Percentiles rank a stretch among this genome's conserved stretches.
Evolutionary conservation across 2,888 invertebrate genomes (phyloP).

Genomic region (Teleogryllus oceanicus): DNA sequence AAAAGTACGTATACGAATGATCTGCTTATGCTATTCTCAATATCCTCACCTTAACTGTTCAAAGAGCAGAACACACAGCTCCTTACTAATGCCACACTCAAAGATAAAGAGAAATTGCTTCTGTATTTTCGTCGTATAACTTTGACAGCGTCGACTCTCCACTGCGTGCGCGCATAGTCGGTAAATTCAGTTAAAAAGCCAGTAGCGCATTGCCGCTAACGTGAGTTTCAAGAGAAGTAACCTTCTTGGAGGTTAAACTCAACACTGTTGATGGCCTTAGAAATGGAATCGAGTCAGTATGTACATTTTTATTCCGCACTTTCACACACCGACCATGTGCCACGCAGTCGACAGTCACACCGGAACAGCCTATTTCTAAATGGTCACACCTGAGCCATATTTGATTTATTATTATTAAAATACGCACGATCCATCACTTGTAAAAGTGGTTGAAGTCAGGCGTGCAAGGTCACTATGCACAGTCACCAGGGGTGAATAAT

Average conservation of each 20-base stretch:
- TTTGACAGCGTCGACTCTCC: neutral
- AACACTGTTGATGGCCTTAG: no score
- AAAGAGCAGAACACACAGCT: neutral
- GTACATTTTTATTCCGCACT: no score
- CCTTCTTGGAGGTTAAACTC: no score
- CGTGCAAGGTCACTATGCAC: neutral
- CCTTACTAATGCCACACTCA: conserved; percentile 18
- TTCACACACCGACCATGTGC: neutral
- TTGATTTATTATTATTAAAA: conserved; percentile 12
- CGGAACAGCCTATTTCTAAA: conserved; percentile 6
- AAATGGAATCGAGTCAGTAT: no score
- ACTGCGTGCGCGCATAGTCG: no score
- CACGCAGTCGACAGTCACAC: neutral
- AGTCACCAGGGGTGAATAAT: conserved; percentile 3
- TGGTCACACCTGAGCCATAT: conserved; percentile 7
- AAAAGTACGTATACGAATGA: conserved; percentile 38
- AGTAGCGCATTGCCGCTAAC: no score
- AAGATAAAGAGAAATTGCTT: conserved; percentile 19
- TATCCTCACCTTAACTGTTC: neutral
- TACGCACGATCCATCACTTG: neutral
- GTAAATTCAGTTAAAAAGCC: no score
- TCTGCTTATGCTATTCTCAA: conserved; percentile 24
- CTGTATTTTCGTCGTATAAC: conserved; percentile 18
- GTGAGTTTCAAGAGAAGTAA: no score
- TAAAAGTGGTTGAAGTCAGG: conserved; percentile 9